Conservation (phyloP, 92 coral and sea anemone species). For the Plumapathes pennacea region DNA sequence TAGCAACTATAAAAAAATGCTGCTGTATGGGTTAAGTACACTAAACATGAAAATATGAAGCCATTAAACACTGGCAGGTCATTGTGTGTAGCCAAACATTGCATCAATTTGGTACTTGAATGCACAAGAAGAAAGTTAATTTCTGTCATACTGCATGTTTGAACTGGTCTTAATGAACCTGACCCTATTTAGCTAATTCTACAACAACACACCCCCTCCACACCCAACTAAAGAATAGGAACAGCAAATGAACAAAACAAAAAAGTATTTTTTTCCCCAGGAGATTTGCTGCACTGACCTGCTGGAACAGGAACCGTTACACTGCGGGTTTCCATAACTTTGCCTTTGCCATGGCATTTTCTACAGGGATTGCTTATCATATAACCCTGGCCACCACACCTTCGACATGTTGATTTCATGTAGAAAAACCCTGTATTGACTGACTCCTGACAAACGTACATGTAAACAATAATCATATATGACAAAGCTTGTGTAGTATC, state of each 20-base stretch:
- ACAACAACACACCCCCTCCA: too few relatives aligned
- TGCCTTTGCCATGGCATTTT: slow-evolving; percentile 89
- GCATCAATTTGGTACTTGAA: too few relatives aligned
- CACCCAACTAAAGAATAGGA: neutral
- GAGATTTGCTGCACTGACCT: too few relatives aligned
- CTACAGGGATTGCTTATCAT: slow-evolving; percentile 81
- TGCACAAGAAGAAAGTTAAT: too few relatives aligned
- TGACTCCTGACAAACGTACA: slow-evolving; percentile 62
- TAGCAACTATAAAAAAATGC: too few relatives aligned
- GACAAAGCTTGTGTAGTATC: too few relatives aligned
- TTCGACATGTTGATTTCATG: slow-evolving; percentile 96
- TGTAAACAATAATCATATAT: neutral
- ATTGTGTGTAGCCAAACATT: too few relatives aligned
- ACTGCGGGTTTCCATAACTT: slow-evolving; percentile 66
- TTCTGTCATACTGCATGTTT: neutral
- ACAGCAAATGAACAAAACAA: neutral
- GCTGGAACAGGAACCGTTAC: slow-evolving; percentile 97
- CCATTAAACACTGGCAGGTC: too few relatives aligned
- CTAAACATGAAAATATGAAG: too few relatives aligned
- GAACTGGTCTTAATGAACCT: neutral
- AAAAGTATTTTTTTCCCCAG: too few relatives aligned
- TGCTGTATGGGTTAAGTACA: too few relatives aligned
- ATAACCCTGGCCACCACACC: slow-evolving; percentile 95
- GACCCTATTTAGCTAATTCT: too few relatives aligned
- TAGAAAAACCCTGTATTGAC: slow-evolving; percentile 94